These are phyloP conservation scores for Phoebastria nigripes DNA, from an alignment of 2,797 vertebrate species.

Conservation along the genomic window DNA sequence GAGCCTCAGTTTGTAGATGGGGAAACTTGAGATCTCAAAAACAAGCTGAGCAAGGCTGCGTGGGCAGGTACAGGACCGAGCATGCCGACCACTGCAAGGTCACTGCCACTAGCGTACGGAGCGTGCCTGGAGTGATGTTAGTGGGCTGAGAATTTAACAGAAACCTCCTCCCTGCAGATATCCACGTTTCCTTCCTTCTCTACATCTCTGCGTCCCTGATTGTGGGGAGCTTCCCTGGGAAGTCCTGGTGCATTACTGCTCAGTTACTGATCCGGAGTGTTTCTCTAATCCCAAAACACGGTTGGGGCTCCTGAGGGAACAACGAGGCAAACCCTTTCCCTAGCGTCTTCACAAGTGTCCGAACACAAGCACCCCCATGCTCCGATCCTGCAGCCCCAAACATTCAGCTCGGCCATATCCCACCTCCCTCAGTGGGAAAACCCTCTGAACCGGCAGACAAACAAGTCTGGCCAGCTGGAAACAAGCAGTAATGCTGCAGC, in stretches of 20 bases:
- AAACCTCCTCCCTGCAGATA: not conserved
- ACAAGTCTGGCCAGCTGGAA: not conserved
- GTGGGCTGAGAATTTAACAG: not conserved
- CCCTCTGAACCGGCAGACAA: not conserved
- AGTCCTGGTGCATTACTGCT: not conserved
- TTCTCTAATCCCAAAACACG: not conserved
- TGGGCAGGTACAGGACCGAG: not conserved
- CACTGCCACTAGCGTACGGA: rapidly evolving
- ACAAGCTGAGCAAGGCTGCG: not conserved
- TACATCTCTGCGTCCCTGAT: not conserved
- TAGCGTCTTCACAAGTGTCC: not conserved
- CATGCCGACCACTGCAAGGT: not conserved
- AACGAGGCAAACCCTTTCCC: not conserved
- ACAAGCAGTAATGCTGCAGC: not conserved
- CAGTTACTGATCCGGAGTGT: not conserved
- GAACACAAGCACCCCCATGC: not conserved
- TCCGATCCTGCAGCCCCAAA: not conserved
- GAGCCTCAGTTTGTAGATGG: not conserved
- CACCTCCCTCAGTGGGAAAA: not conserved
- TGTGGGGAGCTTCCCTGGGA: not conserved
- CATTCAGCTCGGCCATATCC: not conserved
- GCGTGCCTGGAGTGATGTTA: rapidly evolving
- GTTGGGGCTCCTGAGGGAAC: not conserved
- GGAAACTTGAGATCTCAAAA: not conserved
- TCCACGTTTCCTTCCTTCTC: not conserved